Evolutionary conservation across 2,888 invertebrate species (phyloP), one percentile per base, ranked within the genome.

Genomic region (Cepaea hortensis): DNA sequence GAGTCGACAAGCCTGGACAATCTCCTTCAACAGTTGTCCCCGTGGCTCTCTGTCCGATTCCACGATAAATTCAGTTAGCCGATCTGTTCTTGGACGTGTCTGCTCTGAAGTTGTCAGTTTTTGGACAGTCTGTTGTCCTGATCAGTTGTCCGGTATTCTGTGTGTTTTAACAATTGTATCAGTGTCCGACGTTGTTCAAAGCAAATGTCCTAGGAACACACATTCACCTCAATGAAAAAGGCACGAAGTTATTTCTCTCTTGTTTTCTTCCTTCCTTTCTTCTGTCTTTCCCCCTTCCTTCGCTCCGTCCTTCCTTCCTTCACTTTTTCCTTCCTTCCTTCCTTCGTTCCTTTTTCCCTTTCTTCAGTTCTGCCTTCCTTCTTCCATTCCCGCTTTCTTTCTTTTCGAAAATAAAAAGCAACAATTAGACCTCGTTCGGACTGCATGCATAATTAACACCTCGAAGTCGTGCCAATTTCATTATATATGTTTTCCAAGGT

Each of bases 51-150:
- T 15, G 62, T 4, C 35, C 61, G 61, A 62, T 62, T 79, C 13
- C 79, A 11, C 15, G 23, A 55, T 46, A 79, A 79, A 79, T 62
- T 79, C 62, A 62, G 61, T 79, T 79, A 79, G n/a, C n/a, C 55
- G 55, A 50, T n/a, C 76, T n/a, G 35, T 76, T 55, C n/a, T 11
- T 61, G 77, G 23, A 79, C 77, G 76, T 50, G 55, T 23, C n/a
- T 61, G 3, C 61, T 35, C 35, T 35, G 35, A 35, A 35, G 35
- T 35, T 35, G 35, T 35, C 35, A 35, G 35, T 35, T 35, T 35
- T 35, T 35, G 35, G n/a, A 13, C 61, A 50, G 50, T 76, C 77
- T 61, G 23, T 23, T 61, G 55, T 79, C 77, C 77, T 61, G 61
- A 23, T 23, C 77, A 79, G 77, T 79, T 79, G 61, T 79, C 61